Base-by-base conservation (phyloP, 2,888 invertebrate genomes). In the Drepanosiphum platanoidis region DNA sequence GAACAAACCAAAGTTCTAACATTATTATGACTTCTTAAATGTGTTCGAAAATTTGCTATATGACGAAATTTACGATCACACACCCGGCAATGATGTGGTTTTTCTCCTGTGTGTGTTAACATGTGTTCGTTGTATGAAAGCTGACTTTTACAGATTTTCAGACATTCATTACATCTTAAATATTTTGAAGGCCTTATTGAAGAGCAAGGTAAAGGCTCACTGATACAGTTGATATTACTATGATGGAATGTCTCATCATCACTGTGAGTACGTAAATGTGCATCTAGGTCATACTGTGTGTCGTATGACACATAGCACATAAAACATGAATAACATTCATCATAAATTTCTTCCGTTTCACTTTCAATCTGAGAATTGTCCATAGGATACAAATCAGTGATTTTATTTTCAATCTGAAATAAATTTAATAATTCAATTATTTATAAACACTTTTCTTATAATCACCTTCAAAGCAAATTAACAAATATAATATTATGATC, bases 11-110 rank as follows among this genome's bases (percentile, higher is more conserved):
- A 79, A 34, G 80, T 52, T 15, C 36, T 79, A 39, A 74, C 22
- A 0, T 89, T 89, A 2, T 89, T 90, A 86, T 90, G 90, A 27
- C 89, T 88, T 36, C 90, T 88, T 84, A 89, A 89, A 80, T 89
- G 89, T 32, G 88, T 87, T 61, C 87, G 87, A 22, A 89, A 87
- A 13, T 87, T 86, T 22, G 83, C 86, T 81, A 87, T 88, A 46
- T 87, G 88, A 30, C 87, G 87, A 66, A 89, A 88, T 66, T 87
- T 87, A 79, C 88, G 88, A 34, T 87, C 87, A 82, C 89, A 89
- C 42, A 88, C 86, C 89, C 89, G 42, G 80, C 88, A 88, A 68
- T 79, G 77, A 80, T 86, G 86, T 15, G 86, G 86, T 39, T 86
- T 86, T 66, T 72, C 78, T 30, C 86, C 86, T 18, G 86, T 86